Base-by-base conservation (phyloP, 1,140 invertebrate species). In the Kradibia gibbosae region DNA sequence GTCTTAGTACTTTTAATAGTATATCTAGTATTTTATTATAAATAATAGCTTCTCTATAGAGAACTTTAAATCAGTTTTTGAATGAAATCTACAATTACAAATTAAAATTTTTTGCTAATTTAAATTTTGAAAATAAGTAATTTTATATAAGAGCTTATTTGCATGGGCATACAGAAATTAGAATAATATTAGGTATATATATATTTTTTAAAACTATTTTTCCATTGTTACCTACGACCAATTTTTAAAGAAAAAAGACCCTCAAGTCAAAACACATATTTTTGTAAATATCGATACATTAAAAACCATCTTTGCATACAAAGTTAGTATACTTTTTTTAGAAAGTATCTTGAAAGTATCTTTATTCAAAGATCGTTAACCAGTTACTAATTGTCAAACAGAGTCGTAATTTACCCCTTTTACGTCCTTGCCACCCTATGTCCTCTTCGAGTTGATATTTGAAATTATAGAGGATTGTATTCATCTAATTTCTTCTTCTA, bases 371-470 rank as follows among this genome's bases (percentile, higher is more conserved):
- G 77, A 79, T 74, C 88, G 84, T 89, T 89, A 87, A 89, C 88
- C 85, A 84, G 83, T 86, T 89, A 89, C 88, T 89, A 88, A 89
- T 89, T 89, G 88, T 89, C 88, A 89, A 86, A 89, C 88, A 85
- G 84, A 86, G 88, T 88, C 86, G 87, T 89, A 88, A 89, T 89
- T 88, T 80, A 62, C 77, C 55, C 78, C 79, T 39, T 45, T 42
- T 42, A 31, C 34, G 4, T 25, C 39, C 10, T 25, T 25, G n/a
- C 57, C 15, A n/a, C 57, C 3, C 28, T 25, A 25, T 8, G n/a
- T n/a, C n/a, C n/a, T n/a, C n/a, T n/a, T n/a, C n/a, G n/a, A n/a
- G n/a, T n/a, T n/a, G n/a, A n/a, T n/a, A n/a, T n/a, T n/a, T n/a
- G n/a, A n/a, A n/a, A n/a, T n/a, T n/a, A n/a, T n/a, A n/a, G n/a